Evolutionary conservation across 2,797 vertebrate species (phyloP), one percentile per base, ranked within the genome.

Genomic region (Channallabes apus): DNA sequence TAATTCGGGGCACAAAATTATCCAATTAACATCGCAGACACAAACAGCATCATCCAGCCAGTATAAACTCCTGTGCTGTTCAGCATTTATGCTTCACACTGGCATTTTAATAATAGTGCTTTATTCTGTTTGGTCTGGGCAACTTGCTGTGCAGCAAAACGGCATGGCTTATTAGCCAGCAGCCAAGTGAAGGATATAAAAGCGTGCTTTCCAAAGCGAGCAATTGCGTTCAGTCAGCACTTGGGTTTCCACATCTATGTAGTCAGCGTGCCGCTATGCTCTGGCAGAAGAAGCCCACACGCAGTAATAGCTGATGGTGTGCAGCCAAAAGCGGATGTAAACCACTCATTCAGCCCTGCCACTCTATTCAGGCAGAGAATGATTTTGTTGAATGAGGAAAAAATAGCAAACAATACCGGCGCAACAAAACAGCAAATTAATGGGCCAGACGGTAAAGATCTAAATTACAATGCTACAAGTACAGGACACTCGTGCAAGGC

Each of bases 351-450:
- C 75, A 76, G n/a, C n/a, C n/a, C 51, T 79, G 38, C 59, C 29
- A 69, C 68, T 87, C 73, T 54, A 68, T 87, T 89, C 78, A 73
- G 32, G 22, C 82, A 84, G 86, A 75, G 84, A 86, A 86, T 75
- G 41, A 86, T 86, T 84, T 75, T 46, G 77, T 75, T 84, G 67
- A 86, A 86, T 73, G 82, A 22, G 24, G 59, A 75, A 72, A 46
- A 82, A 82, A 51, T 18, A 67, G n/a, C 56, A 78, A 82, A 82
- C 83, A 83, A 76, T 58, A 32, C 73, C 54, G 71, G 27, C 3
- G 27, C 80, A 61, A 62, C 56, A 82, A 62, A 68, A 75, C 68
- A 65, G 69, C 75, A 86, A 81, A 86, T 82, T 79, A 86, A 84
- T 82, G 32, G 59, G 59, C 69, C 72, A 38, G 83, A 46, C 71